Conservation (phyloP, 1,140 invertebrate species). For the Cardiocondyla obscurior region DNA sequence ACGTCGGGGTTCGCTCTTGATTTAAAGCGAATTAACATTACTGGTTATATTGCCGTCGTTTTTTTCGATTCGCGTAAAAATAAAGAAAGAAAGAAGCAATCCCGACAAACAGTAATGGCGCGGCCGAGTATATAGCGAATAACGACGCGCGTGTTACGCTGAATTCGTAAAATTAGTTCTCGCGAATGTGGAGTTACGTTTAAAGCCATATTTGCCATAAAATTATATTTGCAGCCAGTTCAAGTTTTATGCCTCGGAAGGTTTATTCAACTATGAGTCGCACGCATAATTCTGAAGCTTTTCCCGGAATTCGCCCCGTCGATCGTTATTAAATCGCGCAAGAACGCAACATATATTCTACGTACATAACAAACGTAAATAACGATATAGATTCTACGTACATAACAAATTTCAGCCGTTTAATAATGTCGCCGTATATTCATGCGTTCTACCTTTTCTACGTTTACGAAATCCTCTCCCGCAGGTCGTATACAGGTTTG, state of each 20-base stretch:
- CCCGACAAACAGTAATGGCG: background rate
- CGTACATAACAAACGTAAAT: conserved; percentile 39
- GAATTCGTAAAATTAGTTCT: background rate
- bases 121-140: background rate
- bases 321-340: conserved; percentile 9
- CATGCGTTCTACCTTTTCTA: conserved; percentile 8
- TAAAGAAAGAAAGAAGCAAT: background rate
- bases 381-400: conserved; percentile 8
- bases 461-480: conserved; percentile 30
- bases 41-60: background rate
- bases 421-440: conserved; percentile 29
- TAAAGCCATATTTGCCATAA: background rate
- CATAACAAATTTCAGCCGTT: conserved; percentile 51
- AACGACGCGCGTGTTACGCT: background rate
- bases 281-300: background rate
- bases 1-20: background rate
- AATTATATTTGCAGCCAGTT: background rate
- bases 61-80: background rate
- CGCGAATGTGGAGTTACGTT: background rate
- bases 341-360: background rate
- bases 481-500: conserved; percentile 62
- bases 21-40: background rate
- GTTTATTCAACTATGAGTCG: background rate
- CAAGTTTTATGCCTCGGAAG: background rate
- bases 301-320: background rate